These are phyloP conservation scores for Oxyteleia sp. DNA, from an alignment of 2,888 invertebrate species.

Conservation along the genomic window DNA sequence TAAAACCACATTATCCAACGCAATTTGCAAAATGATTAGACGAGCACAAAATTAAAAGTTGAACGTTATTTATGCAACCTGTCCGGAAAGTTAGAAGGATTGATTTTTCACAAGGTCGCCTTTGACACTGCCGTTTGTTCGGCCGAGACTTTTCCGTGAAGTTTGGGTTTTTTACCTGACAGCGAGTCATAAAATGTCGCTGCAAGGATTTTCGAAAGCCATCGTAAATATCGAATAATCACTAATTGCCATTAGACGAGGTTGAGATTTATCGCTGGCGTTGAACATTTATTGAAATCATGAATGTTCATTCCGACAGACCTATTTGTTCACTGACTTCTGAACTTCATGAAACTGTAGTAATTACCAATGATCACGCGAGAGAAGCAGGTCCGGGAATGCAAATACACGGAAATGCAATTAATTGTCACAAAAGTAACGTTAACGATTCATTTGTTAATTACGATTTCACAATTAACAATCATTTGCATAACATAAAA, in stretches of 20 bases:
- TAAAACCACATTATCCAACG: too few species aligned
- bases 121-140: conserved; percentile 51
- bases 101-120: conserved; percentile 70
- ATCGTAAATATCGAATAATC: conserved; percentile 71
- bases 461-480: conserved; percentile 3
- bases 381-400: conserved; percentile 15
- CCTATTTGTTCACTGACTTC: conserved; percentile 46
- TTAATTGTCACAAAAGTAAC: not conserved
- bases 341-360: conserved; percentile 40
- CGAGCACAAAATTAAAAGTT: conserved; percentile 29
- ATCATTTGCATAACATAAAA: conserved; percentile 2
- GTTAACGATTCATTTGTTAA: not conserved
- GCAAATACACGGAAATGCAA: conserved; percentile 5
- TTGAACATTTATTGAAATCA: conserved; percentile 59
- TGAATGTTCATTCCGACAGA: conserved; percentile 39
- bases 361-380: conserved; percentile 37
- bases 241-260: conserved; percentile 69
- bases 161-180: conserved; percentile 67
- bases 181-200: conserved; percentile 62
- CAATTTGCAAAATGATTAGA: too few species aligned
- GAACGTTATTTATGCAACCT: conserved; percentile 29
- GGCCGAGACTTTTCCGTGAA: conserved; percentile 48
- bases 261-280: conserved; percentile 54
- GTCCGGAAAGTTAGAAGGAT: conserved; percentile 58
- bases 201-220: conserved; percentile 71